Conservation (phyloP, 1,140 invertebrate species). For the Diabrotica virgifera region DNA sequence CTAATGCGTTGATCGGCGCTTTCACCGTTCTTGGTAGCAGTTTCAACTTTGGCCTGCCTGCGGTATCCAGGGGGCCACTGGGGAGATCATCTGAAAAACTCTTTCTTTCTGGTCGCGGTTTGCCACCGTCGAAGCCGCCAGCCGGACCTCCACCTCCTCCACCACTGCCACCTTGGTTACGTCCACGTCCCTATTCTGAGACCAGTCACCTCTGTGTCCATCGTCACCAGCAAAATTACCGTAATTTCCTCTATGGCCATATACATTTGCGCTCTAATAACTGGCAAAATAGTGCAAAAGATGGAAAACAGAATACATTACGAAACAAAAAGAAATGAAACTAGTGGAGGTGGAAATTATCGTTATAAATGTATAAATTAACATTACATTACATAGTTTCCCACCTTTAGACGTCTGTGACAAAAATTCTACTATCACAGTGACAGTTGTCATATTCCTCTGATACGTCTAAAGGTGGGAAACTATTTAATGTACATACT, state of each 20-base stretch:
- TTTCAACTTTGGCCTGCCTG: constrained; percentile 76
- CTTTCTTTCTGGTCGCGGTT: constrained; percentile 36
- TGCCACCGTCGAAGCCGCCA: constrained; percentile 19
- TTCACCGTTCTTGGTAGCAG: constrained; percentile 78
- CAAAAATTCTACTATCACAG: too few species aligned
- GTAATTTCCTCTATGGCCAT: constrained; percentile 55
- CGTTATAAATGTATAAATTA: too few species aligned
- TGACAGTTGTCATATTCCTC: too few species aligned
- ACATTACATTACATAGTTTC: too few species aligned
- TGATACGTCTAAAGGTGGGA: too few species aligned
- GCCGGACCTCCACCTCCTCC: constrained; percentile 24
- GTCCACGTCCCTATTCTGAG: constrained; percentile 44
- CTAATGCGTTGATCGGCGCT: constrained; percentile 80
- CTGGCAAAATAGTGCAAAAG: too few species aligned
- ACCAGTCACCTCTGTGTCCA: constrained; percentile 7
- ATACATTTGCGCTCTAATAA: too few species aligned
- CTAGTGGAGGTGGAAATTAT: too few species aligned
- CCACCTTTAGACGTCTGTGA: too few species aligned
- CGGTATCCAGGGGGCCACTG: constrained; percentile 55
- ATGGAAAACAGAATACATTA: too few species aligned
- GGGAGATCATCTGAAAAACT: constrained; percentile 39
- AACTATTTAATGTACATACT: too few species aligned
- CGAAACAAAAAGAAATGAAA: too few species aligned
- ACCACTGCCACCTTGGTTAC: constrained; percentile 45
- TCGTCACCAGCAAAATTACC: constrained; percentile 50